Evolutionary conservation across 2,888 invertebrate species (phyloP).

Genomic region (Nymphalis c-album): DNA sequence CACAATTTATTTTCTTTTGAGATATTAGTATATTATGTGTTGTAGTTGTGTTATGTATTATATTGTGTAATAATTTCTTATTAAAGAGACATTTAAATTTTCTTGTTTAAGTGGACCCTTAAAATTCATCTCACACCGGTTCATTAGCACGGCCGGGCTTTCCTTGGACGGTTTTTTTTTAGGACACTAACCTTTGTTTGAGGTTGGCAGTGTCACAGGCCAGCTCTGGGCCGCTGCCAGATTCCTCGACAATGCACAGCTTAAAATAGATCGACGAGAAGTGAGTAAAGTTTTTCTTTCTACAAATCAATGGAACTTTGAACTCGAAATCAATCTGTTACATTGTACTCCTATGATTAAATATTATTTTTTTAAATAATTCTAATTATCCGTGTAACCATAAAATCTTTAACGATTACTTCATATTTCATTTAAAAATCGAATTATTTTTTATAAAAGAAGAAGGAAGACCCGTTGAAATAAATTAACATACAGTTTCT

Average conservation of each 20-base stretch:
- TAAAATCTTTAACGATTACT: too few species aligned
- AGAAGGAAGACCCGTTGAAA: too few species aligned
- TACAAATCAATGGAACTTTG: constrained; percentile 23
- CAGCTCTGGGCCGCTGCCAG: constrained; percentile 69
- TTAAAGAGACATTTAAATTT: not conserved
- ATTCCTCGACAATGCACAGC: constrained; percentile 71
- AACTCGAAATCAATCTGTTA: constrained; percentile 16
- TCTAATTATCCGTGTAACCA: too few species aligned
- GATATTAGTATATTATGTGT: too few species aligned
- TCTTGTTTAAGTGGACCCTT: constrained; percentile 17
- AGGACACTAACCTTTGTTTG: constrained; percentile 74
- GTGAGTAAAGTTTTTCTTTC: constrained; percentile 61
- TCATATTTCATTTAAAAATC: too few species aligned
- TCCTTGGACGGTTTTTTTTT: constrained; percentile 59
- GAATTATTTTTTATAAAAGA: too few species aligned
- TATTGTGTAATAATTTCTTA: not conserved
- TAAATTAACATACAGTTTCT: not conserved
- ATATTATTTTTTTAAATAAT: too few species aligned
- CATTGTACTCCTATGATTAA: not conserved
- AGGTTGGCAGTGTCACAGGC: constrained; percentile 75
- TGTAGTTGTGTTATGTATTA: too few species aligned
- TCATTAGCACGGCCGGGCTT: constrained; percentile 53
- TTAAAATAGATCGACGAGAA: constrained; percentile 69
- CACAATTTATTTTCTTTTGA: too few species aligned
- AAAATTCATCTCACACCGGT: constrained; percentile 32